Conservation (phyloP, 2,888 invertebrate genomes). For the Saturnia pavonia region DNA sequence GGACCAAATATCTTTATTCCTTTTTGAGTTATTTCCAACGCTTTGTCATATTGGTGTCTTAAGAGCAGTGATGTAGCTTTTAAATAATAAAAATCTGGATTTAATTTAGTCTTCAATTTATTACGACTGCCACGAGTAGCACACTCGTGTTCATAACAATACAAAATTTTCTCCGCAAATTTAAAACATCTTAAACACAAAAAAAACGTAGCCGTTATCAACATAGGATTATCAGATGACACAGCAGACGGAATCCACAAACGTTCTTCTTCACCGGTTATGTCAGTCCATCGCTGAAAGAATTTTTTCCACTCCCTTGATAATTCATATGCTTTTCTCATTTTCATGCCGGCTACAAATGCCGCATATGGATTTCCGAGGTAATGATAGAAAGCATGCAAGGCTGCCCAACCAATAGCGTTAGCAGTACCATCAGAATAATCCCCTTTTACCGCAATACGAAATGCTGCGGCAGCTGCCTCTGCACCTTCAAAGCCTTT, state of each 20-base stretch:
- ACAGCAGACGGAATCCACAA: slow-evolving; percentile 62
- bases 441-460: slow-evolving; percentile 66
- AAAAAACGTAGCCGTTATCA: slow-evolving; percentile 72
- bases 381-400: slow-evolving; percentile 63
- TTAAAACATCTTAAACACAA: slow-evolving; percentile 67
- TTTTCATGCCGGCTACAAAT: slow-evolving; percentile 63
- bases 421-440: slow-evolving; percentile 64
- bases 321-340: slow-evolving; percentile 66
- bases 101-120: slow-evolving; percentile 28
- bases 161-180: slow-evolving; percentile 56
- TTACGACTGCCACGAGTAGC: slow-evolving; percentile 49
- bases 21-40: slow-evolving; percentile 46
- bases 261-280: slow-evolving; percentile 69
- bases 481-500: slow-evolving; percentile 44
- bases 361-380: slow-evolving; percentile 51
- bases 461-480: slow-evolving; percentile 58
- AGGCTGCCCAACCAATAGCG: slow-evolving; percentile 70
- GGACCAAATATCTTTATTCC: slow-evolving; percentile 62
- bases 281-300: slow-evolving; percentile 56
- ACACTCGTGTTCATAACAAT: slow-evolving; percentile 60
- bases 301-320: slow-evolving; percentile 60
- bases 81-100: slow-evolving; percentile 59
- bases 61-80: slow-evolving; percentile 59
- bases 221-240: slow-evolving; percentile 52
- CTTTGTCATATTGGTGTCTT: slow-evolving; percentile 46